These are phyloP conservation scores for Athalia circularis DNA, from an alignment of 2,888 invertebrate genomes.

Conservation along the genomic window DNA sequence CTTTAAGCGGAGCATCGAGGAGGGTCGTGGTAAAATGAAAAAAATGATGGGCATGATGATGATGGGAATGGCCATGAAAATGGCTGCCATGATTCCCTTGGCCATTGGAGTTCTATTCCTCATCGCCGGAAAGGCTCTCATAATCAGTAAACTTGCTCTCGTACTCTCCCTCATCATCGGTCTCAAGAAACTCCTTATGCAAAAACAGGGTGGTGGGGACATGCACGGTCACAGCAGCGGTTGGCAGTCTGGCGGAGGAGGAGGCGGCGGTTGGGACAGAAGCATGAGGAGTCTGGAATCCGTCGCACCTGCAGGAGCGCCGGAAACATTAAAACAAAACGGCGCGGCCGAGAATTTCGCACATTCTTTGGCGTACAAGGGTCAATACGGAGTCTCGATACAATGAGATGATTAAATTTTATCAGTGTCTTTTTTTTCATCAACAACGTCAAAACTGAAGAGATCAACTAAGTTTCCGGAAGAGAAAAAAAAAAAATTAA, in stretches of 20 bases:
- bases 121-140: slow-evolving; percentile 90
- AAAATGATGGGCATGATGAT: slow-evolving; percentile 95
- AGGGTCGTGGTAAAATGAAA: slow-evolving; percentile 91
- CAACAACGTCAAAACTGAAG: too few relatives aligned
- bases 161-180: slow-evolving; percentile 88
- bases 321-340: slow-evolving; percentile 50
- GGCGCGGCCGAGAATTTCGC: slow-evolving; percentile 65
- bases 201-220: slow-evolving; percentile 79
- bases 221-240: slow-evolving; percentile 69
- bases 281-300: slow-evolving; percentile 69
- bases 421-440: too few relatives aligned
- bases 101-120: slow-evolving; percentile 88
- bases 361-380: slow-evolving; percentile 84
- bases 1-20: slow-evolving; percentile 83
- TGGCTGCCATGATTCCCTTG: slow-evolving; percentile 87
- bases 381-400: slow-evolving; percentile 72
- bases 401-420: slow-evolving; percentile 16
- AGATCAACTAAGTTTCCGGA: not conserved
- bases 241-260: slow-evolving; percentile 59
- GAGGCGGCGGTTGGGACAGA: slow-evolving; percentile 82
- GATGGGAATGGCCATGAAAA: slow-evolving; percentile 91
- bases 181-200: slow-evolving; percentile 86
- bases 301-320: slow-evolving; percentile 71
- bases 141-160: slow-evolving; percentile 87
- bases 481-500: not conserved